Percentiles rank a stretch among this genome's conserved stretches.
Conservation (phyloP, 2,113 vertebrate species). For the Chiloscyllium plagiosum region DNA sequence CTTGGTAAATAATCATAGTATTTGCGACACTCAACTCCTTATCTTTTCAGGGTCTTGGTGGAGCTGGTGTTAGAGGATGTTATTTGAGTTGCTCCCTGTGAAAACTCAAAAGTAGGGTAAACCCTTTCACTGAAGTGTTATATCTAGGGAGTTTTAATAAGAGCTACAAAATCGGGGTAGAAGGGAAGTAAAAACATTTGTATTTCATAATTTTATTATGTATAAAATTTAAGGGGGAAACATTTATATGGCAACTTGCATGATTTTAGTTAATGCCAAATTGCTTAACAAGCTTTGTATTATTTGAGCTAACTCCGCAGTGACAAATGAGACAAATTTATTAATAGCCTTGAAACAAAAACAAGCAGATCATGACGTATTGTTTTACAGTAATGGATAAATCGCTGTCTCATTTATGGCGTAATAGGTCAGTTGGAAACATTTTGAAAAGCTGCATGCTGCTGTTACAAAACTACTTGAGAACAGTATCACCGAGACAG, state of each 20-base stretch:
- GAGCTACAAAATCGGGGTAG: background rate
- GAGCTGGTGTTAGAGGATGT: too few relatives aligned
- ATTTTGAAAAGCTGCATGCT: background rate
- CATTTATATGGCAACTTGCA: background rate
- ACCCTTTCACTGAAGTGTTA: background rate
- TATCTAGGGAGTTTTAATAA: background rate
- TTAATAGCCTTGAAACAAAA: background rate
- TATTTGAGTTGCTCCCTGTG: background rate
- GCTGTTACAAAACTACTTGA: background rate
- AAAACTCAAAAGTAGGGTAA: background rate
- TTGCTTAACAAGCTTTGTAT: background rate
- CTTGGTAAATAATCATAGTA: background rate
- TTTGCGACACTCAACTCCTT: background rate
- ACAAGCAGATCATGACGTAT: background rate
- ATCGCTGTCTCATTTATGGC: background rate
- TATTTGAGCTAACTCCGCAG: background rate
- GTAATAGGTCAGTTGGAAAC: background rate
- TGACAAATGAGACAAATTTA: background rate
- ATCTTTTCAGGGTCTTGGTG: background rate
- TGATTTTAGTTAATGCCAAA: background rate
- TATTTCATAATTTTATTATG: background rate
- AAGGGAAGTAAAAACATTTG: background rate
- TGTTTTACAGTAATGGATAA: background rate
- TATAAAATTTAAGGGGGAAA: background rate
- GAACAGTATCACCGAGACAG: background rate